Base-by-base conservation (phyloP, 2,113 vertebrate species). In the Hydrochoerus hydrochaeris region DNA sequence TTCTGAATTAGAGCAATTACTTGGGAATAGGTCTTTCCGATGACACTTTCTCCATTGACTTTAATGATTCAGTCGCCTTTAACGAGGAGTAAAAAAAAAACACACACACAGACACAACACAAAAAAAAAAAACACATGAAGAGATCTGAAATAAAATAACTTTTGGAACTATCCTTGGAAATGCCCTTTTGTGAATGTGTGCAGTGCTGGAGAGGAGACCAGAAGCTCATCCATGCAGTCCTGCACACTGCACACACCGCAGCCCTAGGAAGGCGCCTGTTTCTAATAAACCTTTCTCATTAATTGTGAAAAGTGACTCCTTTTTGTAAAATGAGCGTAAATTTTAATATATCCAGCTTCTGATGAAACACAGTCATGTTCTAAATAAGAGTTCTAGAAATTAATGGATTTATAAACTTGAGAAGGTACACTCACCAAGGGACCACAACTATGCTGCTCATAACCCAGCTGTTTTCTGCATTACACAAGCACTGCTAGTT, bases 1-100 rank as follows among this genome's bases (percentile, higher is more conserved):
- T 99, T 99, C 97, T 99, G 99, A 98, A 99, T 99, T 98, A 99
- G 98, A 97, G 99, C 99, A 95, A 99, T 99, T 92, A 99, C 99
- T 99, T 99, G 99, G 80, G 99, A 99, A 98, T 99, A 99, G 1
- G 99, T 99, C 97, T 99, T 99, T 77, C 99, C 99, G 95, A 99
- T 99, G 97, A 99, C 99, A 98, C 99, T 99, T 98, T 99, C 99
- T 95, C 99, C 99, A 52, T 99, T 99, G 97, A 99, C 99, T 98
- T 99, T 99, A 98, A 99, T 99, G 95, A 99, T 99, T 95, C 99
- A 99, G 98, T 99, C 99, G 98, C 99, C 99, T 99, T 98, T 57
- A 97, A 91, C 88, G 19, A 35, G 12, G 62, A 97, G 19, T 71
- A 22, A 65, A 95, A 86, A 94, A 67, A 80, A 91, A 85, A 24